Conservation (phyloP, 2,113 vertebrate genomes). For the Mastomys coucha region DNA sequence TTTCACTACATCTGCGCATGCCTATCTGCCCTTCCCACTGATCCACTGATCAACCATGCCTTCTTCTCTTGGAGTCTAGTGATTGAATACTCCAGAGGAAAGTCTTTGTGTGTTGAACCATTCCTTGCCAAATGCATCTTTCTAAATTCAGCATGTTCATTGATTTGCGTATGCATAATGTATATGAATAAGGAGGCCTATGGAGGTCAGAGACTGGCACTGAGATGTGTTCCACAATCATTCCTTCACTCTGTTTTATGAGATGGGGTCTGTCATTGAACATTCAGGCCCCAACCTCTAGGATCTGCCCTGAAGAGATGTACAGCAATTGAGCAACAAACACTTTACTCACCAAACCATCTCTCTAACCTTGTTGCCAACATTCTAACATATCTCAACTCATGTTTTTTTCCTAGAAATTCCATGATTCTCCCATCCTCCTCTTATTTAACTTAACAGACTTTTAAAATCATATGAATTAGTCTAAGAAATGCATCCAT, state of each 20-base stretch:
- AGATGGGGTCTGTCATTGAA: too few relatives aligned
- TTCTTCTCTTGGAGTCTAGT: neutral
- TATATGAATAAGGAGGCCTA: too few relatives aligned
- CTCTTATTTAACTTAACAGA: neutral
- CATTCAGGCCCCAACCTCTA: neutral
- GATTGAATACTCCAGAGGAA: neutral
- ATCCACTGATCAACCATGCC: neutral
- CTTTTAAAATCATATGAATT: neutral
- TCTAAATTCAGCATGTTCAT: neutral
- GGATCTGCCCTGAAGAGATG: neutral
- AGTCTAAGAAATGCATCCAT: neutral
- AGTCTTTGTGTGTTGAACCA: neutral
- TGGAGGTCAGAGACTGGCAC: neutral
- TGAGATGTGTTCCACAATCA: neutral
- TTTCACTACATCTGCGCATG: neutral
- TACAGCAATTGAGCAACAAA: too few relatives aligned
- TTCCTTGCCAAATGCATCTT: neutral
- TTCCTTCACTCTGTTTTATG: neutral
- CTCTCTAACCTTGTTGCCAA: too few relatives aligned
- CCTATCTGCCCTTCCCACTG: fast-evolving
- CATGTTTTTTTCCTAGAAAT: neutral
- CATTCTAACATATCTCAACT: neutral
- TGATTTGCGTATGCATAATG: neutral
- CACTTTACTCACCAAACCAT: neutral
- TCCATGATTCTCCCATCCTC: neutral